These are phyloP conservation scores for Drosophila lini DNA, from an alignment of 1,140 invertebrate species.

Conservation along the genomic window DNA sequence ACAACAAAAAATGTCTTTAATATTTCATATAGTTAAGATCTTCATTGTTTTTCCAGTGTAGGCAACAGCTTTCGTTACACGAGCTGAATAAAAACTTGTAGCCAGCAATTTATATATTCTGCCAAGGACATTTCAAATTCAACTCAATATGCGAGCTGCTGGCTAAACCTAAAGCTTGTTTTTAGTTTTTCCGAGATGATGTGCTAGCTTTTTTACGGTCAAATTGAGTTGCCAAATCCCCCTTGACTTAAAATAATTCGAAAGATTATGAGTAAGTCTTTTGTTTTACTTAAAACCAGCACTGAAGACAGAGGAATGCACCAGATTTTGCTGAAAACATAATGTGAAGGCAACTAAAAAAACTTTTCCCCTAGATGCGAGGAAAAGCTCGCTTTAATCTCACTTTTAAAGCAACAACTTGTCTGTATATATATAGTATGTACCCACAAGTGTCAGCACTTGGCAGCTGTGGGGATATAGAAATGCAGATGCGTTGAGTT, in stretches of 20 bases:
- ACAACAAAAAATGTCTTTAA: neutral
- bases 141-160: constrained; percentile 22
- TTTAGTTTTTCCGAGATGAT: constrained; percentile 16
- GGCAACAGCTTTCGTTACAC: constrained; percentile 1
- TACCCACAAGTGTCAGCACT: constrained; percentile 50
- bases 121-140: constrained; percentile 61
- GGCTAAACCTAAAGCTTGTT: neutral
- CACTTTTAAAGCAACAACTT: constrained; percentile 40
- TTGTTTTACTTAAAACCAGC: constrained; percentile 29
- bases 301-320: neutral
- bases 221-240: constrained; percentile 17
- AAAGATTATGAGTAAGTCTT: constrained; percentile 12
- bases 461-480: constrained; percentile 55
- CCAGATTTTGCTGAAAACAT: constrained; percentile 15
- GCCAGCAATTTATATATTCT: constrained; percentile 53
- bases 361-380: constrained; percentile 25
- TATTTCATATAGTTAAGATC: neutral
- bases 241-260: constrained; percentile 12
- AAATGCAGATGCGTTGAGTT: constrained; percentile 59
- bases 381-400: constrained; percentile 38
- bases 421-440: constrained; percentile 27
- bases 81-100: constrained; percentile 47
- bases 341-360: neutral
- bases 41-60: neutral
- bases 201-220: constrained; percentile 22